Conservation (phyloP, 2,797 vertebrate species). For the Notolepis coatsorum region DNA sequence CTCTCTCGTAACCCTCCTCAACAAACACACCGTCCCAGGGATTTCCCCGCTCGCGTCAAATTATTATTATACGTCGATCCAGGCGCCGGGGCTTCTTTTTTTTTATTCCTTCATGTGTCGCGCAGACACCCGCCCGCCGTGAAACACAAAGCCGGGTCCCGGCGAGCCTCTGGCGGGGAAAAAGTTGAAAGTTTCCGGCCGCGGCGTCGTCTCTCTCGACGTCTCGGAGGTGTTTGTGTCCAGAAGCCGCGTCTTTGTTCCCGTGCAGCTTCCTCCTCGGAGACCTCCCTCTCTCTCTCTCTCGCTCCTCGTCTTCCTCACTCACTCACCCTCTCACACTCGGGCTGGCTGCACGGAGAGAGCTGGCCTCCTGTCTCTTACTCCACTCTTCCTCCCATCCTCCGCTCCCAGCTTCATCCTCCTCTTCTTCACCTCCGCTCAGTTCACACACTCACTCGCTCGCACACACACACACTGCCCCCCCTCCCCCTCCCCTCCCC, state of each 20-base stretch:
- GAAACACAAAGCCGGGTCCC: conserved; percentile 86
- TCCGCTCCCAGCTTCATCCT: conserved; percentile 85
- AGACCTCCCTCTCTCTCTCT: conserved; percentile 71
- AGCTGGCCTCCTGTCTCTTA: conserved; percentile 79
- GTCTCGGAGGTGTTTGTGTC: conserved; percentile 56
- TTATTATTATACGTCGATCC: conserved; percentile 60
- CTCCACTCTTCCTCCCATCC: conserved; percentile 87
- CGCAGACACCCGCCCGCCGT: conserved; percentile 74
- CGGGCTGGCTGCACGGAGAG: conserved; percentile 41
- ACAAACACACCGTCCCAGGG: conserved; percentile 49
- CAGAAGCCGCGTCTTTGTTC: conserved; percentile 67
- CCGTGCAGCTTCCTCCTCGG: conserved; percentile 62
- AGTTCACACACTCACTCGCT: conserved; percentile 49
- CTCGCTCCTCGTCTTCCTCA: conserved; percentile 66
- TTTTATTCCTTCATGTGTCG: conserved; percentile 81
- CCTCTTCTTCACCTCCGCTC: conserved; percentile 85
- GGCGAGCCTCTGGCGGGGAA: conserved; percentile 79
- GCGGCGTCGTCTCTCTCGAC: conserved; percentile 28
- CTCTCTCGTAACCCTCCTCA: conserved; percentile 66
- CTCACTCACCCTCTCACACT: conserved; percentile 76
- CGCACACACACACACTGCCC: neutral
- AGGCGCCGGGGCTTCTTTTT: conserved; percentile 56
- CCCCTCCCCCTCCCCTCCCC: neutral
- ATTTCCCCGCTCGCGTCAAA: conserved; percentile 62
- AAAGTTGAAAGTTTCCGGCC: conserved; percentile 85